These are phyloP conservation scores for Elmis aenea DNA, from an alignment of 2,888 invertebrate genomes.

Conservation along the genomic window DNA sequence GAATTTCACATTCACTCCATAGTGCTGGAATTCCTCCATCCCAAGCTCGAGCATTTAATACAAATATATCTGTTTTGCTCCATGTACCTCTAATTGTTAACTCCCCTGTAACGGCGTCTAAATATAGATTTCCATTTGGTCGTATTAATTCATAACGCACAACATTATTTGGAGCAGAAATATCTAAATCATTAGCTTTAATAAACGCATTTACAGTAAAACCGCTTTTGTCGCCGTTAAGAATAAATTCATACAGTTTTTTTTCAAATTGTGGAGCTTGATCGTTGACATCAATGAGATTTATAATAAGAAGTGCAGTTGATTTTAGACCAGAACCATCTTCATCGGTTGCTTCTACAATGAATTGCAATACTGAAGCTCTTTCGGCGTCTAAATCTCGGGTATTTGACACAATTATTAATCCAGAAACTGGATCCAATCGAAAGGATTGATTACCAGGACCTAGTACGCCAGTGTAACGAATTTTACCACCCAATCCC, in stretches of 20 bases:
- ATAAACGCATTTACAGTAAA: constrained; percentile 72
- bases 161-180: constrained; percentile 78
- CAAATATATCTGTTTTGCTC: constrained; percentile 47
- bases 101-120: constrained; percentile 74
- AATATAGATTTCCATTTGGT: constrained; percentile 66
- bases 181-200: constrained; percentile 79
- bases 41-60: constrained; percentile 72
- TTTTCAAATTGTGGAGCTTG: constrained; percentile 80
- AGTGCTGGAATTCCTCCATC: constrained; percentile 80
- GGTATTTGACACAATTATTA: constrained; percentile 72
- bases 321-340: constrained; percentile 75
- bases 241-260: constrained; percentile 71
- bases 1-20: constrained; percentile 66
- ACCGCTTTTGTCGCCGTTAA: constrained; percentile 66
- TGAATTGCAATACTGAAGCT: constrained; percentile 69
- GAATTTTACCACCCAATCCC: constrained; percentile 59
- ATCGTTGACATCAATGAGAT: constrained; percentile 75
- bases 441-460: constrained; percentile 72
- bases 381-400: constrained; percentile 79
- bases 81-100: constrained; percentile 56
- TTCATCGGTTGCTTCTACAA: constrained; percentile 84
- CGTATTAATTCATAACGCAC: constrained; percentile 79
- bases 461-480: constrained; percentile 72
- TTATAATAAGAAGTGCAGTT: constrained; percentile 67
- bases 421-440: constrained; percentile 72